These are phyloP conservation scores for Anabacerthia variegaticeps DNA, from an alignment of 2,797 vertebrate species.

Conservation along the genomic window DNA sequence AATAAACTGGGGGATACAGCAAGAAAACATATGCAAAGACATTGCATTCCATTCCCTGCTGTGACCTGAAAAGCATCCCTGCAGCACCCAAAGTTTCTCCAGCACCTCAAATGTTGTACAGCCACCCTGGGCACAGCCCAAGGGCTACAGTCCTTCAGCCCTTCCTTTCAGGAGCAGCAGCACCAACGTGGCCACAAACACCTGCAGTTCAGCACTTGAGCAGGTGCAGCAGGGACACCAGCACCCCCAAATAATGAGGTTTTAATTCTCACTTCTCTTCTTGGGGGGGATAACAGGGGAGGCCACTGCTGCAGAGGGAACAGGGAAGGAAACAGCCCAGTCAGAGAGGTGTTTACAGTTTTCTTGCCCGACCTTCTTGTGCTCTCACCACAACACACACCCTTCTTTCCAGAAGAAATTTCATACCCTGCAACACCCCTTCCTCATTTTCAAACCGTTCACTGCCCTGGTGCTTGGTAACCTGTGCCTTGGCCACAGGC, in stretches of 20 bases:
- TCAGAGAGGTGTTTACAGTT: constrained; percentile 51
- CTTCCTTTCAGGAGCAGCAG: neutral
- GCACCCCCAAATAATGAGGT: neutral
- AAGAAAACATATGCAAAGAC: neutral
- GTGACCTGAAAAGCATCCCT: neutral
- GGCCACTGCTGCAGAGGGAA: neutral
- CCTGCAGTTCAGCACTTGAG: neutral
- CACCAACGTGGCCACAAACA: neutral
- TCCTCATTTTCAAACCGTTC: constrained; percentile 79
- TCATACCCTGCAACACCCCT: constrained; percentile 65
- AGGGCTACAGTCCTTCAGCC: neutral
- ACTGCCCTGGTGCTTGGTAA: constrained; percentile 45
- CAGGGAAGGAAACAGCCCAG: constrained; percentile 49
- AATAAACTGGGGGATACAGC: neutral
- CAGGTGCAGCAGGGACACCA: constrained; percentile 9
- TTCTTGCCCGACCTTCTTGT: constrained; percentile 29
- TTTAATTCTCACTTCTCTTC: constrained; percentile 60
- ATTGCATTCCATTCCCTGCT: neutral
- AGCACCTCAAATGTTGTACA: accelerated
- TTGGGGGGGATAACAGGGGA: neutral
- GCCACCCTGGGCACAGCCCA: accelerated
- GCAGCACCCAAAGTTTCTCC: neutral
- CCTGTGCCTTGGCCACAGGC: constrained; percentile 20
- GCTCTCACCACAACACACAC: constrained; percentile 61
- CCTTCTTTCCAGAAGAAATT: constrained; percentile 67